Evolutionary conservation across 2,113 vertebrate species (phyloP).

Genomic region (Rhea americana): DNA sequence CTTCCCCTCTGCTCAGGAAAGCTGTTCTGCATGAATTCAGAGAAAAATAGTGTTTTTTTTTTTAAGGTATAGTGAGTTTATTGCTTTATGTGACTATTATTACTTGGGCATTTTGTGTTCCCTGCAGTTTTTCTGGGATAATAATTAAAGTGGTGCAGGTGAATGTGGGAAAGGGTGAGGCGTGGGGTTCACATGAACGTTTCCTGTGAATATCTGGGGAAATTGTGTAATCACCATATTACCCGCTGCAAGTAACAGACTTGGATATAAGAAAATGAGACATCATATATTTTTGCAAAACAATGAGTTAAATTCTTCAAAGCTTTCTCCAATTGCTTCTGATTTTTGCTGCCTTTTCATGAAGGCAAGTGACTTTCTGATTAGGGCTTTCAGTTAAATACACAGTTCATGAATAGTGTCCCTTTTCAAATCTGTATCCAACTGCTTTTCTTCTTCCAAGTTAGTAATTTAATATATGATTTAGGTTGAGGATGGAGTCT

Average conservation of each 20-base stretch:
- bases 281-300: background rate
- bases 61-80: accelerated
- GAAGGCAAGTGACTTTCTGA: background rate
- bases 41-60: background rate
- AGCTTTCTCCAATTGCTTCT: background rate
- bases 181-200: accelerated
- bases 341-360: background rate
- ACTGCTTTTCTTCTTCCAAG: background rate
- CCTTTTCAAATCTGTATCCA: background rate
- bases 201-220: background rate
- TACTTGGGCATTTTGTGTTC: background rate
- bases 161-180: accelerated
- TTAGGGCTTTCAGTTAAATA: accelerated
- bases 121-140: background rate
- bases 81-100: background rate
- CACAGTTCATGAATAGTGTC: accelerated
- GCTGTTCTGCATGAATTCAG: background rate
- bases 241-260: accelerated
- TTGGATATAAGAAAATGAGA: background rate
- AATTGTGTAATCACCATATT: accelerated
- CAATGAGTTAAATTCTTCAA: background rate
- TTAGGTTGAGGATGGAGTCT: background rate
- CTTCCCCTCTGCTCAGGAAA: background rate
- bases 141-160: accelerated
- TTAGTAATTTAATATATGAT: accelerated